A percentile compares a stretch with the other conserved stretches of the same genome.
Evolutionary conservation across 1,140 invertebrate genomes (phyloP).

Genomic region (Zaprionus vittiger): DNA sequence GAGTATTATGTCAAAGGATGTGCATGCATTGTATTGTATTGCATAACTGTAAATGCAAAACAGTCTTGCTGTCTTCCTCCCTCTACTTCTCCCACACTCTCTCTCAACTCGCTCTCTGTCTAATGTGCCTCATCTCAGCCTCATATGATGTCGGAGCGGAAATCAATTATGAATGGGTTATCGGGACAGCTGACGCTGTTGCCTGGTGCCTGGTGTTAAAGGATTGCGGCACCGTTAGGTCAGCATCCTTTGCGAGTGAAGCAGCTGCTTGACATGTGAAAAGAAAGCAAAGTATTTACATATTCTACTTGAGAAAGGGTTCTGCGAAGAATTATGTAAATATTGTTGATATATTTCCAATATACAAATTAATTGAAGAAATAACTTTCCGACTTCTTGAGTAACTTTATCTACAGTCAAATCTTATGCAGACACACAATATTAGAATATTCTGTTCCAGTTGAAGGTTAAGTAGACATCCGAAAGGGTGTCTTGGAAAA

Average conservation of each 20-base stretch:
- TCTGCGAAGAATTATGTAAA: background rate
- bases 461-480: too few relatives aligned
- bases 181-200: conserved; percentile 55
- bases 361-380: background rate
- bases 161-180: conserved; percentile 72
- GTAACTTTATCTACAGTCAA: too few relatives aligned
- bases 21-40: conserved; percentile 67
- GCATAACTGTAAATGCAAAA: conserved; percentile 76
- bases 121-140: conserved; percentile 26
- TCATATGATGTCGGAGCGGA: conserved; percentile 43
- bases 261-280: conserved; percentile 28
- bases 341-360: background rate
- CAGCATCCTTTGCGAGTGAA: conserved; percentile 16
- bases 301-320: conserved; percentile 8
- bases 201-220: conserved; percentile 37
- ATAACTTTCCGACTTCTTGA: too few relatives aligned
- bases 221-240: conserved; percentile 74
- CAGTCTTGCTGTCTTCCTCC: conserved; percentile 32
- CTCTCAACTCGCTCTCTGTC: conserved; percentile 3
- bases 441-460: too few relatives aligned
- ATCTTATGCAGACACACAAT: too few relatives aligned
- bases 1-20: conserved; percentile 66
- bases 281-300: conserved; percentile 8
- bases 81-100: conserved; percentile 2
- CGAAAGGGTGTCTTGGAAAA: background rate